phyloP scores from a whole-genome alignment of 2,888 invertebrate genomes.

The Dysmachus trigonus region DNA sequence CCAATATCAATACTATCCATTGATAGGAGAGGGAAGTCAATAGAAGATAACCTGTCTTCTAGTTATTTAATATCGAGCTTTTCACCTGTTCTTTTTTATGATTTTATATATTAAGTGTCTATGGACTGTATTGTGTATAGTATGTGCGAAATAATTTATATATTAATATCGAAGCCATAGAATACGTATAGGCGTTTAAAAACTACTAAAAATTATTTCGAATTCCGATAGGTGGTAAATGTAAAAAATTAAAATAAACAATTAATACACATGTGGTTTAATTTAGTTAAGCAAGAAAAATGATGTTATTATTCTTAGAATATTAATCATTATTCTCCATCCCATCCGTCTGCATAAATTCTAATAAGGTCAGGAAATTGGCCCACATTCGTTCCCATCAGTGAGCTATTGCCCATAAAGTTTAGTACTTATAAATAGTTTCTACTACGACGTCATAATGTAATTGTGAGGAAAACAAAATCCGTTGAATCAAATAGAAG shows the following conservation, averaged over 20 bases:
- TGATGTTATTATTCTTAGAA: neutral
- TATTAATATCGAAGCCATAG: neutral
- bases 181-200: neutral
- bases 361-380: neutral
- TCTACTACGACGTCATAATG: conserved; percentile 11
- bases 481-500: neutral
- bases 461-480: conserved; percentile 27
- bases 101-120: neutral
- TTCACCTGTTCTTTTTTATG: neutral
- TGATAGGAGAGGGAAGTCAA: neutral
- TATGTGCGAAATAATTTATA: neutral
- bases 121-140: neutral
- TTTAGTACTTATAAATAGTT: conserved; percentile 40
- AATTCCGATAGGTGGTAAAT: neutral
- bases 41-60: neutral
- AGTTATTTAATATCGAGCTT: neutral
- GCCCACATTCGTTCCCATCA: neutral
- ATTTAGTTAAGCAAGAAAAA: neutral
- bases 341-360: neutral
- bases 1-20: neutral
- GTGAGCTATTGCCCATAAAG: neutral
- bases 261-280: neutral
- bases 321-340: neutral
- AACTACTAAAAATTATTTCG: neutral
- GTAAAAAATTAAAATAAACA: neutral